A percentile compares a stretch with the other conserved stretches of the same genome.
Conservation (phyloP, 2,113 vertebrate species). For the Tor tambroides region DNA sequence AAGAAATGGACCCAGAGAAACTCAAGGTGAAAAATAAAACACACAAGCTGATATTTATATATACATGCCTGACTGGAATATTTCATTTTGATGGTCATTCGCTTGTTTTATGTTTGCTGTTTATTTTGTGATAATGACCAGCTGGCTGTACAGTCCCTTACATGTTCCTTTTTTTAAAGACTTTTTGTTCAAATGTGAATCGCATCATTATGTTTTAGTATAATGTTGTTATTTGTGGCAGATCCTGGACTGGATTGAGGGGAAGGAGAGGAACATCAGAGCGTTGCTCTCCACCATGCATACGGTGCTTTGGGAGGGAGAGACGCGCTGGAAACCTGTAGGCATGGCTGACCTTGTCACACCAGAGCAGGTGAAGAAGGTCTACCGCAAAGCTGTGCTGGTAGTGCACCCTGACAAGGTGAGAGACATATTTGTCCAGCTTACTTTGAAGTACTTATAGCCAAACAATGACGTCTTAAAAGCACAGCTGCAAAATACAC, state of each 20-base stretch:
- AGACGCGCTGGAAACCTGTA: slow-evolving; percentile 95
- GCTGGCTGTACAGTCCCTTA: not conserved
- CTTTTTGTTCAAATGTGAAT: not conserved
- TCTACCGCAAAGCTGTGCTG: slow-evolving; percentile 93
- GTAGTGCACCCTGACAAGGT: slow-evolving; percentile 99
- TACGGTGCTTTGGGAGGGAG: slow-evolving; percentile 95
- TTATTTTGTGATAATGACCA: not conserved
- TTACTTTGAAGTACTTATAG: not conserved
- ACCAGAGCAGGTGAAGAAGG: slow-evolving; percentile 97
- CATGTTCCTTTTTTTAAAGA: not conserved
- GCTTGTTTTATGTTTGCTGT: not conserved
- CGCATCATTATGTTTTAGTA: not conserved
- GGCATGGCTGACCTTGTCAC: slow-evolving; percentile 99
- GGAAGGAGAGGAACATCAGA: slow-evolving; percentile 97
- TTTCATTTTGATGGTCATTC: not conserved
- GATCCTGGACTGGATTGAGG: slow-evolving; percentile 99
- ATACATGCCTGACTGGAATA: not conserved
- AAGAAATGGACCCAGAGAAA: slow-evolving; percentile 99
- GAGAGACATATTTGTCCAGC: slow-evolving; percentile 58
- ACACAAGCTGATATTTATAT: not conserved
- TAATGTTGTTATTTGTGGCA: slow-evolving; percentile 62
- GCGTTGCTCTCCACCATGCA: slow-evolving; percentile 98
- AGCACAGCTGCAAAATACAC: not conserved
- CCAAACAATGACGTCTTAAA: not conserved
- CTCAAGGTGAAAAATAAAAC: slow-evolving; percentile 81